phyloP scores from a whole-genome alignment of 2,113 vertebrate genomes.

The Heterotis niloticus region DNA sequence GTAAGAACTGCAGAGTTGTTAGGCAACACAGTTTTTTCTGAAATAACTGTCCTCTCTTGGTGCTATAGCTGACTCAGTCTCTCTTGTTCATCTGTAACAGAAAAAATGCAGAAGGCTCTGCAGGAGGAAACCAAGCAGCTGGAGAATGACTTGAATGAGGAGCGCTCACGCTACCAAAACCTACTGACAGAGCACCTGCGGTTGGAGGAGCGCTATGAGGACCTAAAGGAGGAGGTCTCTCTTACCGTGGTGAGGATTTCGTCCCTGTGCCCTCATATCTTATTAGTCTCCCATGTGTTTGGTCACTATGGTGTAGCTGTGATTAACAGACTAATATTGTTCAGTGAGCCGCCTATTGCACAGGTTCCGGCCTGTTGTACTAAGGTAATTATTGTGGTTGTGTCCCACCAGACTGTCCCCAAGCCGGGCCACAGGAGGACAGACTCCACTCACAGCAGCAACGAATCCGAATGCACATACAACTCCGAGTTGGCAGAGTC shows the following conservation, averaged over 20 bases:
- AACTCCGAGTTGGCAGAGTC: slow-evolving; percentile 75
- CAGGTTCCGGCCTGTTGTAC: background rate
- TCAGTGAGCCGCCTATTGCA: background rate
- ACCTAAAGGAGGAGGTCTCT: slow-evolving; percentile 81
- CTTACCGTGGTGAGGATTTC: slow-evolving; percentile 63
- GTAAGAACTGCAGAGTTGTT: too few species aligned
- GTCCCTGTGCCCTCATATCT: background rate
- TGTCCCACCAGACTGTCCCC: slow-evolving; percentile 62
- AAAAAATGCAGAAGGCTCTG: slow-evolving; percentile 70
- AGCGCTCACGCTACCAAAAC: slow-evolving; percentile 83
- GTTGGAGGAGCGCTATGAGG: slow-evolving; percentile 80
- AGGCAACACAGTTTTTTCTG: too few species aligned
- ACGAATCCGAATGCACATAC: slow-evolving; percentile 81
- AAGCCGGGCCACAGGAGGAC: slow-evolving; percentile 75
- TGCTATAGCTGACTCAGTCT: background rate
- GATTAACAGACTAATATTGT: background rate
- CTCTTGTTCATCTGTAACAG: slow-evolving; percentile 51
- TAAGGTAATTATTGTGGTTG: too few species aligned
- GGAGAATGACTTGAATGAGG: slow-evolving; percentile 80
- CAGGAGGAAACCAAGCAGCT: slow-evolving; percentile 74
- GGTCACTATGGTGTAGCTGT: too few species aligned
- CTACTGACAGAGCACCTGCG: slow-evolving; percentile 87
- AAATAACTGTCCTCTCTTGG: background rate
- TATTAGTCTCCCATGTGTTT: background rate
- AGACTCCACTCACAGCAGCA: slow-evolving; percentile 85